Evolutionary conservation across 2,797 vertebrate species (phyloP), one percentile per base, ranked within the genome.

Genomic region (Ctenopoma multispine): DNA sequence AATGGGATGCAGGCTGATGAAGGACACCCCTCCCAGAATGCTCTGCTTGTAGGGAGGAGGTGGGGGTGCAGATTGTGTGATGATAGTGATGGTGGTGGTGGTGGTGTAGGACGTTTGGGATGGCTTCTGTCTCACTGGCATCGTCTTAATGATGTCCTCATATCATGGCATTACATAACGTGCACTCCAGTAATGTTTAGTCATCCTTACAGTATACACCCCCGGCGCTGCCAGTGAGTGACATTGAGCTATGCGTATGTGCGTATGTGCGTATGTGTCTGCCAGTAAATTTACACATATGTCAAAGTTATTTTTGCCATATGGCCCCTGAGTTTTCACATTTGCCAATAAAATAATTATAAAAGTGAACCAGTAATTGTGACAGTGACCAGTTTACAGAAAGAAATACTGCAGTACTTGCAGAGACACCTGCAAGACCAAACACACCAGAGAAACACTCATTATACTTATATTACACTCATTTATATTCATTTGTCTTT

Each of bases 71-170:
- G 74, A 68, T 53, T 27, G 7, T 3, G 7, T 24, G 24, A 27
- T 24, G 24, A 27, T 51, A 21, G 48, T n/a, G n/a, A n/a, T n/a
- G n/a, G n/a, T 14, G 21, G 65, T 50, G 57, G 55, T 53, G 15
- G 8, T 36, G 46, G 46, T 3, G 6, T 4, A 21, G 49, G 44
- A 31, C 55, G 43, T 24, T 18, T 23, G 55, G 63, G 54, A 27
- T 21, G n/a, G 41, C 60, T 83, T 64, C 69, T 48, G 69, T 71
- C 70, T 80, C 67, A 29, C 18, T 85, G 84, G 64, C 76, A 48
- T 79, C 50, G 79, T 71, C 80, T 75, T 90, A 89, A 92, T 84
- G 74, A 89, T 89, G 90, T 90, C 76, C 79, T 88, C 70, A 49
- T 83, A 70, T 82, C 56, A 71, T 43, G 41, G 27, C 49, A 62